Base-by-base conservation (phyloP, 2,888 invertebrate species). In the Alloplasta piceator region DNA sequence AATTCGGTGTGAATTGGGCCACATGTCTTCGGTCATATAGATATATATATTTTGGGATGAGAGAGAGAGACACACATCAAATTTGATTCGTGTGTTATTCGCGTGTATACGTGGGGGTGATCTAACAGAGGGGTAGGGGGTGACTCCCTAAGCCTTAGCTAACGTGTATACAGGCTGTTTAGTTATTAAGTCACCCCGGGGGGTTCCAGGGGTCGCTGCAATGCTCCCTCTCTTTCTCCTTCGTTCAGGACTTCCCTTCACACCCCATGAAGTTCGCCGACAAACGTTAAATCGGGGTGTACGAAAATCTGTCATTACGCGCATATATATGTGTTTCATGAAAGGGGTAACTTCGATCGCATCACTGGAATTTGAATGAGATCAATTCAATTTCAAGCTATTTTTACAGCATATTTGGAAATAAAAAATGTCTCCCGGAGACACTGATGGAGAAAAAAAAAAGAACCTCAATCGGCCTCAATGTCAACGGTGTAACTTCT, bases 161-260 rank as follows among this genome's bases (percentile, higher is more conserved):
- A 75, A 78, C 80, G 75, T 76, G 84, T 83, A 80, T 83, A 83
- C 78, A 75, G 82, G 78, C 84, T 90, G 90, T 90, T 90, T 88
- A 87, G 90, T 89, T 91, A 90, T 90, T 90, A 89, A 91, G 88
- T 89, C 90, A 88, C 89, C 88, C 89, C 82, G 86, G 82, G 85
- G 84, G 86, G 60, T 84, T 79, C 46, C 56, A 46, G 81, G 85
- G 84, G 79, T 78, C 85, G 84, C 86, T 85, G 86, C 82, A 83
- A 63, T 79, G 38, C 63, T 74, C 60, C 48, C 64, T 16, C 7
- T 16, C 56, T 39, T 14, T 52, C 73, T 64, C 56, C 52, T 58
- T 73, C 73, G 75, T 78, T 63, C 74, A 78, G 80, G 84, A 82
- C 41, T 56, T 68, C 61, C 75, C 52, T 68, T 75, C 14, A 16